A percentile compares a stretch with the other conserved stretches of the same genome.
Conservation (phyloP, 2,888 invertebrate genomes). For the Podabrus alpinus region DNA sequence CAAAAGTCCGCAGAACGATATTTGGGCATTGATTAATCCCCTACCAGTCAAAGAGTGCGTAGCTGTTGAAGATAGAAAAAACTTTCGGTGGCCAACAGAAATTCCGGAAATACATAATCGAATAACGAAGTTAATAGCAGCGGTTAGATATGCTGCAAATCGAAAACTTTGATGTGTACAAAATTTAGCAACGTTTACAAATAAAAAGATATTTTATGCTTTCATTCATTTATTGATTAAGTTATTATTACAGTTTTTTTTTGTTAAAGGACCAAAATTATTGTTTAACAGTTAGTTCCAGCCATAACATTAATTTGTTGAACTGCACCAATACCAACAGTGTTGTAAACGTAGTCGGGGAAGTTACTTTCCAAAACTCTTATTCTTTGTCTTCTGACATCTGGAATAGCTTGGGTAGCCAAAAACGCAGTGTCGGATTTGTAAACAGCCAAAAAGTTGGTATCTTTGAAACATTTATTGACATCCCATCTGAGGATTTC, state of each 20-base stretch:
- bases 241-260: not conserved
- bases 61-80: slow-evolving; percentile 1
- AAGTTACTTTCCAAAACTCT: slow-evolving; percentile 67
- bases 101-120: slow-evolving; percentile 20
- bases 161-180: not conserved
- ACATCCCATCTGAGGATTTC: slow-evolving; percentile 66
- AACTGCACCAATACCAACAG: slow-evolving; percentile 65
- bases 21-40: slow-evolving; percentile 50
- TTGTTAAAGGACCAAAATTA: not conserved
- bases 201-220: not conserved
- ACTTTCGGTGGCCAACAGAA: slow-evolving; percentile 3
- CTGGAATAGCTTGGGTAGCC: slow-evolving; percentile 64
- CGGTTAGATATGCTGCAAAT: not conserved
- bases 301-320: slow-evolving; percentile 54
- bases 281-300: slow-evolving; percentile 18
- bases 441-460: slow-evolving; percentile 61
- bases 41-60: slow-evolving; percentile 36
- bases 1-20: slow-evolving; percentile 43
- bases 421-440: slow-evolving; percentile 59
- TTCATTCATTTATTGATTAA: not conserved
- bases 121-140: slow-evolving; percentile 39
- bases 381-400: slow-evolving; percentile 61
- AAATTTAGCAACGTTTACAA: not conserved
- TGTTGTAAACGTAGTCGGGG: slow-evolving; percentile 65
- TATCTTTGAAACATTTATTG: slow-evolving; percentile 52